Percentiles rank a stretch among this genome's conserved stretches.
These are phyloP conservation scores for Microctonus brassicae DNA, from an alignment of 2,888 invertebrate genomes.

Conservation along the genomic window DNA sequence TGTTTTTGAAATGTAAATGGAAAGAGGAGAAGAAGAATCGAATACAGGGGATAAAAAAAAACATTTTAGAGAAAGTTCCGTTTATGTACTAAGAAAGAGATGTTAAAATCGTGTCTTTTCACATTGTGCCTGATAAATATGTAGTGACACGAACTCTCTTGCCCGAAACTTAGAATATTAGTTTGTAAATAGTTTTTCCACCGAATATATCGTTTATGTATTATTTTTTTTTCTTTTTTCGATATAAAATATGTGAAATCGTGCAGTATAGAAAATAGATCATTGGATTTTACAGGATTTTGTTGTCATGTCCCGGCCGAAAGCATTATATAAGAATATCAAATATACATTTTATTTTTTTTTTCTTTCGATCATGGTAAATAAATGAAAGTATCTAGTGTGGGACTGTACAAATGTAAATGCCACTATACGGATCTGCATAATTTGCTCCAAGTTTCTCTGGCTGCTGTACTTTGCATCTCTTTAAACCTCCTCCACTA, in stretches of 20 bases:
- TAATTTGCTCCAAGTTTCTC: conserved; percentile 59
- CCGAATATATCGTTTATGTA: too few species aligned
- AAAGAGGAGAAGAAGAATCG: not conserved
- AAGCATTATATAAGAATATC: not conserved
- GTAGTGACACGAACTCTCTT: conserved; percentile 23
- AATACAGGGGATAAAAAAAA: not conserved
- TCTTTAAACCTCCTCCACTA: conserved; percentile 16
- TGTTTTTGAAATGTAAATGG: too few species aligned
- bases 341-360: not conserved
- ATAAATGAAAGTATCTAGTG: conserved; percentile 56
- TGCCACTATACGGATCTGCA: conserved; percentile 52
- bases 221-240: not conserved
- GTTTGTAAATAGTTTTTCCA: conserved; percentile 10
- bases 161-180: conserved; percentile 25
- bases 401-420: conserved; percentile 51
- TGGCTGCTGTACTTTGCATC: conserved; percentile 43
- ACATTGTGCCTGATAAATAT: conserved; percentile 25
- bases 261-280: not conserved
- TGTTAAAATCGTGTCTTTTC: conserved; percentile 30
- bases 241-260: not conserved
- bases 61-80: conserved; percentile 23
- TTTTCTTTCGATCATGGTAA: conserved; percentile 54
- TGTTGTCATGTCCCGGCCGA: not conserved
- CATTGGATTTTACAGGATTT: not conserved
- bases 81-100: not conserved